These are phyloP conservation scores for Periparus ater DNA, from an alignment of 2,797 vertebrate genomes.

Conservation along the genomic window DNA sequence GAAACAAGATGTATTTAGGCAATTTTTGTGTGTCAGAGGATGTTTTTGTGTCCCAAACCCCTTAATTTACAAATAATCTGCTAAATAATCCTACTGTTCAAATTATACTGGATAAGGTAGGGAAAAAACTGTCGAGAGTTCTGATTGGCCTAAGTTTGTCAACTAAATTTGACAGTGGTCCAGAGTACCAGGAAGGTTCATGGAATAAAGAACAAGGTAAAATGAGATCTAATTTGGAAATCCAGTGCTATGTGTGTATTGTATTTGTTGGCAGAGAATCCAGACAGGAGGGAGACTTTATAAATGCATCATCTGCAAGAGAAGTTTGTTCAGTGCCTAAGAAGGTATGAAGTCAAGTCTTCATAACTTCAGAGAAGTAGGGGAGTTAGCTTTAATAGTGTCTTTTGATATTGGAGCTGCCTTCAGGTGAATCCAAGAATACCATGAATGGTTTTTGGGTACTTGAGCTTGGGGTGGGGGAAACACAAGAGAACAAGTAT, in stretches of 20 bases:
- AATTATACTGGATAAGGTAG: background rate
- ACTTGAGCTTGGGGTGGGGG: accelerated
- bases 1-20: background rate
- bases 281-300: background rate
- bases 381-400: background rate
- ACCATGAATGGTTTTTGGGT: background rate
- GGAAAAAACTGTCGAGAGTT: background rate
- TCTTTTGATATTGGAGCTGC: background rate
- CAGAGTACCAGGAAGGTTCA: background rate
- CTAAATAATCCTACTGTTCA: background rate
- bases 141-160: background rate
- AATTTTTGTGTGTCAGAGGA: background rate
- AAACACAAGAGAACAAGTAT: background rate
- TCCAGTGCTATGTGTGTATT: accelerated
- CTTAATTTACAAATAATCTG: background rate
- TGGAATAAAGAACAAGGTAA: background rate
- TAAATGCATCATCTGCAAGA: background rate
- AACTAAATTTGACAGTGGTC: background rate
- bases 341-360: background rate
- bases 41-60: background rate
- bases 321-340: background rate
- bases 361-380: background rate
- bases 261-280: background rate
- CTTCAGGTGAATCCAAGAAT: background rate
- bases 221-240: background rate